A percentile compares a stretch with the other conserved stretches of the same genome.
Evolutionary conservation across 2,888 invertebrate genomes (phyloP).

Genomic region (Crematogaster levior): DNA sequence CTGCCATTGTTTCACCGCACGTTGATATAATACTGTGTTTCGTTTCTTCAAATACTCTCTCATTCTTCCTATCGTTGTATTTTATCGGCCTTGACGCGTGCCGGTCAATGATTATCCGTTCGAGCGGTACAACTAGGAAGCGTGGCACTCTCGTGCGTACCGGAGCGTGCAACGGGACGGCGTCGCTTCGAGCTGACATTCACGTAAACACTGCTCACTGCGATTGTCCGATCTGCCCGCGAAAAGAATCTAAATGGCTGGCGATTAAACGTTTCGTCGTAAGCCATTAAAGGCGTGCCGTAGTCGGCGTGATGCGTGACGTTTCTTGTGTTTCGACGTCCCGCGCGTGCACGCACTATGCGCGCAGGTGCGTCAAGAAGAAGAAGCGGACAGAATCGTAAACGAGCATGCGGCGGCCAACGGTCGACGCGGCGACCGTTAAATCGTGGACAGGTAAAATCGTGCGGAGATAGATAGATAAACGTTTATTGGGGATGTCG

Average conservation of each 20-base stretch:
- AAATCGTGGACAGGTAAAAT: conserved; percentile 43
- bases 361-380: conserved; percentile 18
- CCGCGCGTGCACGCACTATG: conserved; percentile 14
- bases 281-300: conserved; percentile 39
- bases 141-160: conserved; percentile 46
- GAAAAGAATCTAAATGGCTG: conserved; percentile 68
- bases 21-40: neutral
- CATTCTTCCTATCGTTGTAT: neutral
- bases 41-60: neutral
- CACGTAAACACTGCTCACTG: conserved; percentile 69
- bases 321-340: conserved; percentile 29
- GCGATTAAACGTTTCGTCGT: conserved; percentile 62
- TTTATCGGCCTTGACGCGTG: neutral
- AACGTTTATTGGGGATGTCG: conserved; percentile 47
- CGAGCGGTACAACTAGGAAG: conserved; percentile 58
- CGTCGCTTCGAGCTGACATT: conserved; percentile 54
- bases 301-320: conserved; percentile 32
- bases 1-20: neutral
- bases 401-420: conserved; percentile 27
- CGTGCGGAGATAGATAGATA: conserved; percentile 49
- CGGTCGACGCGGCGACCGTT: conserved; percentile 39
- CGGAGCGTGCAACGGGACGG: conserved; percentile 32
- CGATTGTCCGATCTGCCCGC: conserved; percentile 65
- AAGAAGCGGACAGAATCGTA: conserved; percentile 41
- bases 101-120: conserved; percentile 57